Evolutionary conservation across 2,113 vertebrate genomes (phyloP), one percentile per base, ranked within the genome.

Genomic region (Ameiurus melas): DNA sequence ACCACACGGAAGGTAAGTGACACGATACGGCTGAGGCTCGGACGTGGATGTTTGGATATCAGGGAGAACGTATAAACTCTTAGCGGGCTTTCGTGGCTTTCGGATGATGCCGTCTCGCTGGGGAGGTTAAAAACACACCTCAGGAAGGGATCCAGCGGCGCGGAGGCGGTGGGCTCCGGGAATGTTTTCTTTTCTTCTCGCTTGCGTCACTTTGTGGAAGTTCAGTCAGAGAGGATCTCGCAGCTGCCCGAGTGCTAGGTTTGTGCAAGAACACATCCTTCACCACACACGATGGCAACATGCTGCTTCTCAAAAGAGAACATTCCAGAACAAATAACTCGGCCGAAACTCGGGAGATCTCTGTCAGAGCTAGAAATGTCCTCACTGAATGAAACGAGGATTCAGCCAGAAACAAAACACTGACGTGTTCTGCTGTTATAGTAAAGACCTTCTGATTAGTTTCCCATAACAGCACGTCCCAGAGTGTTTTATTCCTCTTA

Each of bases 121-220:
- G 27, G 55, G 71, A 86, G 71, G 71, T 86, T 85, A 84, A 66
- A 84, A 36, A 39, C 55, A n/a, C 84, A 57, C 70, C 55, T 75
- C 84, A 39, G 20, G 7, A 36, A 43, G 30, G 25, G 47, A 25
- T 25, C 47, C 62, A 39, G 19, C 17, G 0, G 30, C 14, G n/a
- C 9, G 19, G 68, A 27, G 53, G 33, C 4, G n/a, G 33, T 1
- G 20, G 36, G 51, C 4, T 6, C 19, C 43, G 43, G 51, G 84
- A 85, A 86, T 86, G 73, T 86, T 86, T 86, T 62, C 73, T 60
- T 78, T 85, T 57, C 36, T 36, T 57, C 51, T 55, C 25, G 10
- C 14, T 86, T 86, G 71, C 85, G 27, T 86, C 85, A 86, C 33
- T n/a, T 62, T 60, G 57, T 30, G 71, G 57, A 64, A 64, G 85